phyloP scores from a whole-genome alignment of 2,113 vertebrate species.

The Microcebus jonahi region DNA sequence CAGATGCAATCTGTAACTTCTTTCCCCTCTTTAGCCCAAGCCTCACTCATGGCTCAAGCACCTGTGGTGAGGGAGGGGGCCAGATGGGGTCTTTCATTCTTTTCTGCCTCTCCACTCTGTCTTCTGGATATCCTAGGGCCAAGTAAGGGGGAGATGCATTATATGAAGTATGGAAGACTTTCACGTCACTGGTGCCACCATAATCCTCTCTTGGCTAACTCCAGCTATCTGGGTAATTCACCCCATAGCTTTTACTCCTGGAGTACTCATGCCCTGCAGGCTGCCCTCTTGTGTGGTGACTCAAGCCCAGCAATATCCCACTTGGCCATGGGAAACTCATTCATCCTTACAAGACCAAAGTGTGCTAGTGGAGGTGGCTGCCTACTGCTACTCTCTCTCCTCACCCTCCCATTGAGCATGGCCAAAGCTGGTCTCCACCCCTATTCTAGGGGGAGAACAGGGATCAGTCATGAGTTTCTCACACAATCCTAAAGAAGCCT shows the following conservation, averaged over 20 bases:
- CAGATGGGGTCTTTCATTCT: not conserved
- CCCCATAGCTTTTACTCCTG: not conserved
- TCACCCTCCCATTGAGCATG: not conserved
- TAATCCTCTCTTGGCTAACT: not conserved
- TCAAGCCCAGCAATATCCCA: not conserved
- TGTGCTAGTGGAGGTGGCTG: fast-evolving
- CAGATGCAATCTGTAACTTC: not conserved
- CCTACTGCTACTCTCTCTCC: not conserved
- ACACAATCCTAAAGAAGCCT: not conserved
- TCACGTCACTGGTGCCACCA: not conserved
- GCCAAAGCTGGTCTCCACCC: not conserved
- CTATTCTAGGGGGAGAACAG: not conserved
- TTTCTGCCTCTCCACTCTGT: fast-evolving
- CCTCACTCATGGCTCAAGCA: not conserved
- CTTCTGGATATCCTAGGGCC: not conserved
- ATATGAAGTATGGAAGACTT: not conserved
- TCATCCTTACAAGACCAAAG: not conserved
- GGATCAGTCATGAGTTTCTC: not conserved
- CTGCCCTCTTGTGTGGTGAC: not conserved
- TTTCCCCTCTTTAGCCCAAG: not conserved
- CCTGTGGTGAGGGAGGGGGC: not conserved
- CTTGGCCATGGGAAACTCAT: not conserved
- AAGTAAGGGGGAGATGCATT: no score
- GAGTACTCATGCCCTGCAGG: not conserved
- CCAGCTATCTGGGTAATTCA: not conserved